phyloP scores from a whole-genome alignment of 2,888 invertebrate genomes.

The Nephrotoma appendiculata region DNA sequence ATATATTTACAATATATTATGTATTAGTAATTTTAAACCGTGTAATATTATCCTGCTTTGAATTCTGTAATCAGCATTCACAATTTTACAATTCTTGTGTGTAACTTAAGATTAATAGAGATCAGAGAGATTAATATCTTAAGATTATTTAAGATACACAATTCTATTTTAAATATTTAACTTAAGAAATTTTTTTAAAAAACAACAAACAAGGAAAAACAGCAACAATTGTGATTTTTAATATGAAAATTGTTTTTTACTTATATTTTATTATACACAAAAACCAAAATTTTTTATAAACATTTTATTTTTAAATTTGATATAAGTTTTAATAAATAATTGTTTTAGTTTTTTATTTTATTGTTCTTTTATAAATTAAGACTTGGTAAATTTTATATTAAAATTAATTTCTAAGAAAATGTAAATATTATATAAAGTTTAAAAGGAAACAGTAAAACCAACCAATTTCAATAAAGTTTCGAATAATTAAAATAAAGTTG shows the following conservation, averaged over 20 bases:
- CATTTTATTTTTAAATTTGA: background rate
- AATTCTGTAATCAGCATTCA: background rate
- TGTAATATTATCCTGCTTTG: background rate
- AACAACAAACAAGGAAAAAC: background rate
- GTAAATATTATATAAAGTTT: background rate
- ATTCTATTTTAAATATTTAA: background rate
- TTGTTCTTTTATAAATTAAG: background rate
- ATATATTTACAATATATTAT: background rate
- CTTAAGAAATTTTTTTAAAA: background rate
- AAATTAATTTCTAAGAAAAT: background rate
- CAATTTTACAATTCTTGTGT: background rate
- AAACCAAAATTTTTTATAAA: background rate
- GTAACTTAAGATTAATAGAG: background rate
- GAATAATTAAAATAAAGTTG: background rate
- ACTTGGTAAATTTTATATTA: background rate
- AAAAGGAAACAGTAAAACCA: background rate
- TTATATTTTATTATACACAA: background rate
- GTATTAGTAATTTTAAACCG: background rate
- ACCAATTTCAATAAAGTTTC: background rate
- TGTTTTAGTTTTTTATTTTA: background rate
- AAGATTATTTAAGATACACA: background rate
- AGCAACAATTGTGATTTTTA: background rate
- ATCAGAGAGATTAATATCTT: too few relatives aligned
- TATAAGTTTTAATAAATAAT: background rate
- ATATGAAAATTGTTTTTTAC: background rate